Conservation (phyloP, 2,797 vertebrate species). For the Sorex maritimensis region DNA sequence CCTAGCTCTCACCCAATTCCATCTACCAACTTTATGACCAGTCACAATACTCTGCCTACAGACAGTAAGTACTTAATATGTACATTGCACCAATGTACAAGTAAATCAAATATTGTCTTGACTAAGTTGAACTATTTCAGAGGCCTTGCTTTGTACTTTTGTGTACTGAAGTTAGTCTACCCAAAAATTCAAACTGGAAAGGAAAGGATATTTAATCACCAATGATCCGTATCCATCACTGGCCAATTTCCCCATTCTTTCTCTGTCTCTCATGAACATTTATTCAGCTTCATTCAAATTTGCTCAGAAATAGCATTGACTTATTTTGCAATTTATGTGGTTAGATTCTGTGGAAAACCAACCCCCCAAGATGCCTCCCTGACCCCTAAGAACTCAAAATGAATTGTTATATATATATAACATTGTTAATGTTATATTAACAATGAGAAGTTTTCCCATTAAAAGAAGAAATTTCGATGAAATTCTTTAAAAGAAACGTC, state of each 20-base stretch:
- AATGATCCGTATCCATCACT: not conserved
- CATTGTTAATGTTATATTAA: conserved; percentile 61
- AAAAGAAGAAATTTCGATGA: conserved; percentile 52
- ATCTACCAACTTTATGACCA: not conserved
- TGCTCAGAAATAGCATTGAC: not conserved
- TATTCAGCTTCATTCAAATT: not conserved
- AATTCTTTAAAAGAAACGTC: too few species aligned
- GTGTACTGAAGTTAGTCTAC: conserved; percentile 33
- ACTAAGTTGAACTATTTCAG: conserved; percentile 1
- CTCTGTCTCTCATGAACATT: not conserved
- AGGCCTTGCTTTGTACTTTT: not conserved
- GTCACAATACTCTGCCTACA: not conserved
- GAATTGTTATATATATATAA: too few species aligned
- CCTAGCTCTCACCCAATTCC: not conserved
- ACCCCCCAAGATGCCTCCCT: conserved; percentile 36
- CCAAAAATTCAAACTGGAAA: conserved; percentile 50
- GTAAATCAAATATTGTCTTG: conserved; percentile 36
- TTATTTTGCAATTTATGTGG: conserved; percentile 20
- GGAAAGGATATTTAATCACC: not conserved
- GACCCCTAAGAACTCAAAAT: conserved; percentile 39
- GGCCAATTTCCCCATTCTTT: not conserved
- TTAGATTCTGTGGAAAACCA: conserved; percentile 22
- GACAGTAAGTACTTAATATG: conserved; percentile 20
- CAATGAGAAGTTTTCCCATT: conserved; percentile 48
- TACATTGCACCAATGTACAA: not conserved